Percentiles rank a stretch among this genome's conserved stretches.
Conservation (phyloP, 1,140 invertebrate genomes). For the Pseudobourletiella spinata region DNA sequence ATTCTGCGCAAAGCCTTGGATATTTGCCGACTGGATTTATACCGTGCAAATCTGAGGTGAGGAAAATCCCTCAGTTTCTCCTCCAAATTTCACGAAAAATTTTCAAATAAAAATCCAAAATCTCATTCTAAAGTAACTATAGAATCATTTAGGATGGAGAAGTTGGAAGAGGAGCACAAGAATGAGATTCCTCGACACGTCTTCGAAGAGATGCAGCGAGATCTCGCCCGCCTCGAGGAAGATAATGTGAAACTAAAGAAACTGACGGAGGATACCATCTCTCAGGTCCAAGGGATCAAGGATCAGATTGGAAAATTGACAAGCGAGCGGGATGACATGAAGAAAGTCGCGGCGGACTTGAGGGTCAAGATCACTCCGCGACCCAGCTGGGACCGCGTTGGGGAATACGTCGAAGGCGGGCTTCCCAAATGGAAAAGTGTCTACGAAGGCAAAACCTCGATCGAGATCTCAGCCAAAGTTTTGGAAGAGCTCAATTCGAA, state of each 20-base stretch:
- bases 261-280: not conserved
- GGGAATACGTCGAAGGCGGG: constrained; percentile 8
- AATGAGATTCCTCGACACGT: constrained; percentile 20
- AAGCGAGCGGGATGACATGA: not conserved
- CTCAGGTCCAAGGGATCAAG: not conserved
- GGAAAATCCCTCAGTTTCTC: not conserved
- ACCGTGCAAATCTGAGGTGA: constrained; percentile 14
- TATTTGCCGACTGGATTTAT: constrained; percentile 6
- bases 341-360: not conserved
- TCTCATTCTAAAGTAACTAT: too few species aligned
- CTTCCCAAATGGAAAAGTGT: not conserved
- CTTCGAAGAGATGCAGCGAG: constrained; percentile 3
- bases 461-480: constrained; percentile 5
- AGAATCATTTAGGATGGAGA: not conserved
- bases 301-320: constrained; percentile 11
- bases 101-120: not conserved
- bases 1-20: constrained; percentile 14
- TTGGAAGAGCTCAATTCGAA: constrained; percentile 14
- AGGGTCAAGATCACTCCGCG: constrained; percentile 17
- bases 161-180: constrained; percentile 12
- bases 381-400: constrained; percentile 20
- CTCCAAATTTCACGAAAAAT: too few species aligned
- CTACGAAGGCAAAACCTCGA: constrained; percentile 7
- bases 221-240: not conserved
- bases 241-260: not conserved